Conservation (phyloP, 92 coral and sea anemone species). For the Actinernus sp. region DNA sequence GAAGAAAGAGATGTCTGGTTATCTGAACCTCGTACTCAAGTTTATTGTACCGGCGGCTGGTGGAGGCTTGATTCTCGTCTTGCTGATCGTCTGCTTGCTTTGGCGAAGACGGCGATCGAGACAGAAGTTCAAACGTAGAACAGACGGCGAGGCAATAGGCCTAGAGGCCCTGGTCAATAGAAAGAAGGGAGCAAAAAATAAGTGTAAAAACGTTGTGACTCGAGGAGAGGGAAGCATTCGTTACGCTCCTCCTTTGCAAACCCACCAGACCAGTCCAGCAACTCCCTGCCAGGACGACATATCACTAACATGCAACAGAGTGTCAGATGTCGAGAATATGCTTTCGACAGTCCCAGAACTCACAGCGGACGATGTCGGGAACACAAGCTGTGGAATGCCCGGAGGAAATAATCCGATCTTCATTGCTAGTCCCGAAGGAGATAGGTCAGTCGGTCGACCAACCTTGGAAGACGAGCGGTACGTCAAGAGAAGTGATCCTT, state of each 20-base stretch:
- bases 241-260: constrained; percentile 20
- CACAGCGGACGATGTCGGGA: neutral
- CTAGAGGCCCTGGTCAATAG: constrained; percentile 13
- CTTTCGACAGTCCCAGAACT: neutral
- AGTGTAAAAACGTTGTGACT: constrained; percentile 14
- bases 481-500: neutral
- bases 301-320: too few relatives aligned
- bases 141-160: constrained; percentile 23
- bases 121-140: constrained; percentile 7
- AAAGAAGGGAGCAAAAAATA: constrained; percentile 3
- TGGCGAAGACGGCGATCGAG: constrained; percentile 17
- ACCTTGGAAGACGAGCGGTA: too few relatives aligned
- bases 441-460: too few relatives aligned
- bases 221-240: constrained; percentile 52
- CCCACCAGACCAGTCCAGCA: neutral
- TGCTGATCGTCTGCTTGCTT: constrained; percentile 32
- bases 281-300: neutral
- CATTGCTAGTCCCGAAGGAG: too few relatives aligned
- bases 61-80: constrained; percentile 30
- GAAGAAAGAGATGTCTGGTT: neutral
- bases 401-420: too few relatives aligned
- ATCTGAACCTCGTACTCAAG: constrained; percentile 23
- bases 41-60: constrained; percentile 23
- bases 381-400: too few relatives aligned
- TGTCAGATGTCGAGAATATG: neutral